These are phyloP conservation scores for Vireo griseus DNA, from an alignment of 2,797 vertebrate genomes.

Conservation along the genomic window DNA sequence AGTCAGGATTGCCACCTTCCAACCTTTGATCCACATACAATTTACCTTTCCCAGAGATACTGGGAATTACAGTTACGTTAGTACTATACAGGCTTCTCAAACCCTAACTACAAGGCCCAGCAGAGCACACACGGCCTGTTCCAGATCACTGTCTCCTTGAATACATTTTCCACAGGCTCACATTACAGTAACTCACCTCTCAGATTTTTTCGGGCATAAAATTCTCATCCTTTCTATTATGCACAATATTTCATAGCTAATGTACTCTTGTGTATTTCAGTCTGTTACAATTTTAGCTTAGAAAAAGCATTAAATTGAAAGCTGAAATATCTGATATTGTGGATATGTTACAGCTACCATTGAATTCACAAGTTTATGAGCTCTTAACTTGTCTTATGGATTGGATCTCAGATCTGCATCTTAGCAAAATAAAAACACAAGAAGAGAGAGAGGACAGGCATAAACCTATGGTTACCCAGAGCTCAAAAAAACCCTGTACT, in stretches of 20 bases:
- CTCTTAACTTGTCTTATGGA: constrained; percentile 82
- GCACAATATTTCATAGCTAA: neutral
- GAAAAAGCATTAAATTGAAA: neutral
- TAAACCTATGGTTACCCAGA: constrained; percentile 11
- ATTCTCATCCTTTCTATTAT: neutral
- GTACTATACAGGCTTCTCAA: neutral
- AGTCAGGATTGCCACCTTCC: neutral
- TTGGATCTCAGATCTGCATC: constrained; percentile 82
- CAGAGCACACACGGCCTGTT: neutral
- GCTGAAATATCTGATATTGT: neutral
- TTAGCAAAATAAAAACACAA: constrained; percentile 61
- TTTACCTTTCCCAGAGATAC: neutral
- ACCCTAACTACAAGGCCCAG: neutral
- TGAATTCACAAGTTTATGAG: constrained; percentile 70
- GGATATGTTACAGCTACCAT: constrained; percentile 63
- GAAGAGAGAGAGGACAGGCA: constrained; percentile 46
- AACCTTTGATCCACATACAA: neutral
- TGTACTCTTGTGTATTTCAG: neutral
- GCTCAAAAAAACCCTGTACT: constrained; percentile 57
- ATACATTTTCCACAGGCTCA: neutral
- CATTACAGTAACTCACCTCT: neutral
- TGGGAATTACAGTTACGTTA: neutral
- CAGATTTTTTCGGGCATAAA: neutral
- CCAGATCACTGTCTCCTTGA: neutral
- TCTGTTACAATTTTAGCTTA: neutral